Percentiles rank a stretch among this genome's conserved stretches.
Evolutionary conservation across 2,888 invertebrate genomes (phyloP).

Genomic region (Silvanus unidentatus): DNA sequence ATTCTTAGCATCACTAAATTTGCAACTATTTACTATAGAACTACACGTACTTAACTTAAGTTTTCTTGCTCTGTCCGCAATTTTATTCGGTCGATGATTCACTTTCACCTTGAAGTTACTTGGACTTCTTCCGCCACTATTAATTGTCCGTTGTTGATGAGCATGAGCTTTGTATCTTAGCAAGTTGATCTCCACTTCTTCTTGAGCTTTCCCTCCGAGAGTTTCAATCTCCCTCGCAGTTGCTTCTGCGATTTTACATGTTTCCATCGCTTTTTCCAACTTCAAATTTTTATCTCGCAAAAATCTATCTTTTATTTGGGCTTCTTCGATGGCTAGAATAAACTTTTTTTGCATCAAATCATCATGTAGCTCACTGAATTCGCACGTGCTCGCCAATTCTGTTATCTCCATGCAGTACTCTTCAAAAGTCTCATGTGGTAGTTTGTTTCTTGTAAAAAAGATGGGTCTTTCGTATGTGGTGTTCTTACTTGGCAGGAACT

Average conservation of each 20-base stretch:
- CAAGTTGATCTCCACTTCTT: background rate
- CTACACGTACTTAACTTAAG: conserved; percentile 7
- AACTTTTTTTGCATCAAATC: background rate
- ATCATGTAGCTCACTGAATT: background rate
- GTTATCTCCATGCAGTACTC: background rate
- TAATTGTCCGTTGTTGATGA: background rate
- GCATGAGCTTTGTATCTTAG: background rate
- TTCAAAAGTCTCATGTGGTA: background rate
- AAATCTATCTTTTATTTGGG: background rate
- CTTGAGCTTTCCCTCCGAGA: background rate
- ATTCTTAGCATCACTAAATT: background rate
- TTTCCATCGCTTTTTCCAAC: background rate
- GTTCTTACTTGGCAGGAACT: background rate
- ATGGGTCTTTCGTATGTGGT: background rate
- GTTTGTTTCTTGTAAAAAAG: background rate
- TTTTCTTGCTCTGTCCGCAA: too few relatives aligned
- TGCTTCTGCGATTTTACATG: background rate
- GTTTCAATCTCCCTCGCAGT: background rate
- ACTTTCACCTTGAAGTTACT: too few relatives aligned
- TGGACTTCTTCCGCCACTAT: too few relatives aligned
- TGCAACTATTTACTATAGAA: conserved; percentile 6
- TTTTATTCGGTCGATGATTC: too few relatives aligned
- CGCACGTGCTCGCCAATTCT: background rate
- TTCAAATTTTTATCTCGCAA: background rate
- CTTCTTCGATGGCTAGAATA: background rate